A percentile compares a stretch with the other conserved stretches of the same genome.
phyloP scores from a whole-genome alignment of 2,888 invertebrate genomes.

The Lacanobia wlatinum region DNA sequence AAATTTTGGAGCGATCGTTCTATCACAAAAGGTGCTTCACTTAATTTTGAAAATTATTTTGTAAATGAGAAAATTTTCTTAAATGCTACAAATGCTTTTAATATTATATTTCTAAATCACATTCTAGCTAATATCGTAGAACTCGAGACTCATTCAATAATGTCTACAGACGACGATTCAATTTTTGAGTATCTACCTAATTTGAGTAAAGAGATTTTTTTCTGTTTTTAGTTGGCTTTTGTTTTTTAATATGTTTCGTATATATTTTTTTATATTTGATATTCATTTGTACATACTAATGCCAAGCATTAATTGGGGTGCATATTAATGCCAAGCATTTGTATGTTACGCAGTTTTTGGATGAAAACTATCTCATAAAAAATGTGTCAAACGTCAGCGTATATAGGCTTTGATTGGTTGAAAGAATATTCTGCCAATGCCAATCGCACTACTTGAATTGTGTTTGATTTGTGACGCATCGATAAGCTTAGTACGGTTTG shows the following conservation, averaged over 20 bases:
- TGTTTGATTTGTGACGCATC: no score
- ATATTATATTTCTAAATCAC: slow-evolving; percentile 30
- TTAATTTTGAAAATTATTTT: slow-evolving; percentile 25
- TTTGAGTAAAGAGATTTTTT: not conserved
- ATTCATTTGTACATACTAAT: no score
- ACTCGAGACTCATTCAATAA: slow-evolving; percentile 9
- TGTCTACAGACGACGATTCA: not conserved
- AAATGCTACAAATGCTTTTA: slow-evolving; percentile 14
- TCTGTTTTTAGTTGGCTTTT: not conserved
- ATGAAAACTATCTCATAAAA: no score
- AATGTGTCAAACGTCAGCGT: no score
- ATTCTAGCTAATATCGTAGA: slow-evolving; percentile 12
- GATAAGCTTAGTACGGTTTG: no score
- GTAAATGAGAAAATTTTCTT: slow-evolving; percentile 4
- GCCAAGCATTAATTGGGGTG: no score
- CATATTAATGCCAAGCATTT: no score
- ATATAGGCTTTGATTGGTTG: no score
- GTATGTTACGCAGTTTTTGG: no score
- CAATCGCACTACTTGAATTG: no score
- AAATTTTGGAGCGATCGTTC: not conserved
- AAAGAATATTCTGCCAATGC: no score
- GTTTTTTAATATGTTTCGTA: not conserved
- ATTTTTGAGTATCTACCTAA: not conserved
- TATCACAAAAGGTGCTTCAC: not conserved
- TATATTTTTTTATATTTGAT: not conserved